Percentiles rank a stretch among this genome's conserved stretches.
These are phyloP conservation scores for Galemys pyrenaicus DNA, from an alignment of 2,113 vertebrate species.

Conservation along the genomic window DNA sequence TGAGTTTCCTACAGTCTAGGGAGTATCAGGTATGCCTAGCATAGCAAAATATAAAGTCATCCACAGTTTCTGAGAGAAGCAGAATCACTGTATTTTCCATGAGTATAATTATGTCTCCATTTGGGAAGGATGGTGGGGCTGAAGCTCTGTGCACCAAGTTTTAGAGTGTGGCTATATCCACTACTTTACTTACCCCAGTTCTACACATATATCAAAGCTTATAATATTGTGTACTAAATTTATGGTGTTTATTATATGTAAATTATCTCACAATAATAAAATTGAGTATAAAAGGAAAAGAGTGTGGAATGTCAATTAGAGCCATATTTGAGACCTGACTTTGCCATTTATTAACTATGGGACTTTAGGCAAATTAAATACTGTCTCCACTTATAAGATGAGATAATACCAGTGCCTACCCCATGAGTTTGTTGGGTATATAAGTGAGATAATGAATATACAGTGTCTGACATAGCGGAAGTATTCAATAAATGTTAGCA, in stretches of 20 bases:
- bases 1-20: not conserved
- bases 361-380: slow-evolving; percentile 20
- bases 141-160: not conserved
- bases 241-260: not conserved
- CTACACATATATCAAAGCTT: not conserved
- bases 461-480: not conserved
- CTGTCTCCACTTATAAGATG: not conserved
- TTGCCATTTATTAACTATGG: slow-evolving; percentile 7
- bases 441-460: slow-evolving; percentile 46
- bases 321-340: not conserved
- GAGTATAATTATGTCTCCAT: not conserved
- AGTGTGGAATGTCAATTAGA: not conserved
- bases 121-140: not conserved
- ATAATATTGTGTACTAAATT: not conserved
- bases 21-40: not conserved
- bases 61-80: not conserved
- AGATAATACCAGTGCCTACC: not conserved
- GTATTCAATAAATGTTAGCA: not conserved
- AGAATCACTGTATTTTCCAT: not conserved
- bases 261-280: not conserved
- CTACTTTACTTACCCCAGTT: not conserved
- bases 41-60: not conserved
- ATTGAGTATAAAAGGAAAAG: not conserved
- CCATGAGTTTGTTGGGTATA: not conserved
- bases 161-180: not conserved